Percentiles rank a stretch among this genome's conserved stretches.
Evolutionary conservation across 35 echinoderm and acorn worm genomes (phyloP).

Genomic region (Stichopus chloronotus): DNA sequence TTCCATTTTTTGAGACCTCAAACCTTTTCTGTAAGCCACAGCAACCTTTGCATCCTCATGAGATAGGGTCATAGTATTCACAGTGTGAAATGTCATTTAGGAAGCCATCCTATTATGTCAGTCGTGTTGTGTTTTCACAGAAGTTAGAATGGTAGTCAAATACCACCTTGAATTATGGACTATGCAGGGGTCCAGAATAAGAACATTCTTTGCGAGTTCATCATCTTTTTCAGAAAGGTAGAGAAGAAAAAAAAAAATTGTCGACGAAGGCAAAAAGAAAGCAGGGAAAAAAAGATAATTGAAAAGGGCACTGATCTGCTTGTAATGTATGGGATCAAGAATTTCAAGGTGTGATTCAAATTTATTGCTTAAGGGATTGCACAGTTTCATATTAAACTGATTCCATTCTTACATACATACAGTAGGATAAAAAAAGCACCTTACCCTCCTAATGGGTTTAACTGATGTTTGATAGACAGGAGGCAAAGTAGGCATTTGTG

Average conservation of each 20-base stretch:
- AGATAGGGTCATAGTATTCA: background rate
- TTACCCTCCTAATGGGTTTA: too few species aligned
- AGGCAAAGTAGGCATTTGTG: too few species aligned
- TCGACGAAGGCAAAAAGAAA: too few species aligned
- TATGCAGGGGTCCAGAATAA: constrained; percentile 40
- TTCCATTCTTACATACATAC: too few species aligned
- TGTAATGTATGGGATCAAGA: background rate
- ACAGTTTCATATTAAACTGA: too few species aligned
- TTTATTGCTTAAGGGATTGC: background rate
- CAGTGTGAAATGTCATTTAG: background rate
- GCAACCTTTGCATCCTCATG: background rate
- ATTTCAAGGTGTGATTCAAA: background rate
- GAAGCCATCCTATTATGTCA: background rate
- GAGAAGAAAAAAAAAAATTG: background rate
- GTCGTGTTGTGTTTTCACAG: background rate
- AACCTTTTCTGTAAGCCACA: background rate
- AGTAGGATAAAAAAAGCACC: too few species aligned
- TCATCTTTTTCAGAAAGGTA: background rate
- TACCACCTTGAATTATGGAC: constrained; percentile 30
- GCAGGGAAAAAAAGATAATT: background rate
- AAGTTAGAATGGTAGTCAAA: constrained; percentile 11
- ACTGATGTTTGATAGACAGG: too few species aligned
- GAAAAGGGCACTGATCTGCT: background rate
- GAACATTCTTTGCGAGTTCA: constrained; percentile 12
- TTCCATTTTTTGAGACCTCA: background rate